phyloP scores from a whole-genome alignment of 2,888 invertebrate genomes.

The Eugnorisma glareosa region DNA sequence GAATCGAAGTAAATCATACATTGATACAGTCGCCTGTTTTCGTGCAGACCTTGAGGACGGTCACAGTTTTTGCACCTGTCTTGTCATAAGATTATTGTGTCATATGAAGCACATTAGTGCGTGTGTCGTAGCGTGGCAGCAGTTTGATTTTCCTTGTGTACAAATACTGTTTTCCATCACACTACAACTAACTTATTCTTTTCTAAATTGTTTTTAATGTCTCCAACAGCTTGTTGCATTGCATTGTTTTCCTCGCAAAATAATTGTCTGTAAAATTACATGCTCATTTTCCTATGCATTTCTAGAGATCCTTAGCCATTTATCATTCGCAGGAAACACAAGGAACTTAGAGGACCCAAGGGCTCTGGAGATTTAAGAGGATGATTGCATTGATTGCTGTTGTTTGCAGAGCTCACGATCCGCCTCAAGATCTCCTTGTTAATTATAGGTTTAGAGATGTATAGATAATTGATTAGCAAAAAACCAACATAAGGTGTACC shows the following conservation, averaged over 20 bases:
- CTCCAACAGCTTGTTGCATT: not conserved
- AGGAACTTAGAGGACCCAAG: slow-evolving; percentile 50
- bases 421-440: slow-evolving; percentile 51
- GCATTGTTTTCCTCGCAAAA: slow-evolving; percentile 2
- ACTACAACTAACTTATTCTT: not conserved
- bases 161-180: slow-evolving; percentile 9
- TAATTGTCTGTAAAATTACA: slow-evolving; percentile 3
- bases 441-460: slow-evolving; percentile 43
- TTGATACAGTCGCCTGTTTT: slow-evolving; percentile 11
- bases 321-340: slow-evolving; percentile 49
- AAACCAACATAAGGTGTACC: slow-evolving; percentile 28
- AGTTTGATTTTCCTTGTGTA: slow-evolving; percentile 46
- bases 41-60: slow-evolving; percentile 33
- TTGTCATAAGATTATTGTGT: slow-evolving; percentile 34
- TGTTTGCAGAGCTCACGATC: slow-evolving; percentile 73
- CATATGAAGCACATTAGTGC: slow-evolving; percentile 29
- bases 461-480: slow-evolving; percentile 37
- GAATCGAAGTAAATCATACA: slow-evolving; percentile 22
- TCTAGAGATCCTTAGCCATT: slow-evolving; percentile 41
- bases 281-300: slow-evolving; percentile 35
- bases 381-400: slow-evolving; percentile 72
- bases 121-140: slow-evolving; percentile 41
- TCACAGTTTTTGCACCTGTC: slow-evolving; percentile 39
- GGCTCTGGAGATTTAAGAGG: slow-evolving; percentile 59
- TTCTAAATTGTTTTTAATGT: slow-evolving; percentile 20